These are phyloP conservation scores for Drosophila stalkeri DNA, from an alignment of 2,888 invertebrate genomes.

Conservation along the genomic window DNA sequence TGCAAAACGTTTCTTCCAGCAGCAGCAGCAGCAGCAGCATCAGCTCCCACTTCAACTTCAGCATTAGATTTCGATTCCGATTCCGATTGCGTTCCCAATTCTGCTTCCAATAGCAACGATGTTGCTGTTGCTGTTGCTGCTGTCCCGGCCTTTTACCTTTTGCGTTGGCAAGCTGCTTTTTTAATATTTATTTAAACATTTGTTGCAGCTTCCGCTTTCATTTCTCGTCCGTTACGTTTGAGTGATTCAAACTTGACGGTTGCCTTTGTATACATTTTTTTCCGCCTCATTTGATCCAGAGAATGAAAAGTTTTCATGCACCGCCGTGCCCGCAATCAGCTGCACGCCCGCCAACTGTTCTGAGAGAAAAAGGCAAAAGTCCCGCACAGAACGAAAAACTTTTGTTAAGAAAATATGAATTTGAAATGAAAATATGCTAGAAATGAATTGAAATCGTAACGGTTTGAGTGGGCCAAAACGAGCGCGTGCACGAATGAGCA, in stretches of 20 bases:
- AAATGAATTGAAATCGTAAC: constrained; percentile 79
- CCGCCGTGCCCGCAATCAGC: constrained; percentile 24
- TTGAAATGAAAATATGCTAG: constrained; percentile 80
- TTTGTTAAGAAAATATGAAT: constrained; percentile 81
- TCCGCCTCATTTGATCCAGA: constrained; percentile 77
- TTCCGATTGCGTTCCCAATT: constrained; percentile 8
- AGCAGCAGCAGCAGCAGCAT: not conserved
- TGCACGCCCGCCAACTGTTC: constrained; percentile 3
- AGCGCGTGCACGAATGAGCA: constrained; percentile 73
- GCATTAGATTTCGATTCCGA: not conserved
- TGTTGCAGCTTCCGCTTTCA: constrained; percentile 79
- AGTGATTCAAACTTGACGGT: constrained; percentile 80
- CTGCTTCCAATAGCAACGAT: constrained; percentile 14
- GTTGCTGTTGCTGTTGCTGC: not conserved
- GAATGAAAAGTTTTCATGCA: constrained; percentile 77
- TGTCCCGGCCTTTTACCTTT: constrained; percentile 32
- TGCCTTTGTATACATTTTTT: constrained; percentile 80
- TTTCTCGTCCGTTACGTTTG: constrained; percentile 80
- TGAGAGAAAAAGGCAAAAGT: constrained; percentile 52
- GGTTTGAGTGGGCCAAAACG: constrained; percentile 70
- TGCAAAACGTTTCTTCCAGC: constrained; percentile 37
- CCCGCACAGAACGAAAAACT: constrained; percentile 70
- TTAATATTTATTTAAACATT: constrained; percentile 81
- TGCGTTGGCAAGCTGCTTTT: constrained; percentile 58
- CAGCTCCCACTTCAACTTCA: not conserved